A percentile compares a stretch with the other conserved stretches of the same genome.
These are phyloP conservation scores for Caenorhabditis sp. DNA, from an alignment of 2,888 invertebrate species.

Conservation along the genomic window DNA sequence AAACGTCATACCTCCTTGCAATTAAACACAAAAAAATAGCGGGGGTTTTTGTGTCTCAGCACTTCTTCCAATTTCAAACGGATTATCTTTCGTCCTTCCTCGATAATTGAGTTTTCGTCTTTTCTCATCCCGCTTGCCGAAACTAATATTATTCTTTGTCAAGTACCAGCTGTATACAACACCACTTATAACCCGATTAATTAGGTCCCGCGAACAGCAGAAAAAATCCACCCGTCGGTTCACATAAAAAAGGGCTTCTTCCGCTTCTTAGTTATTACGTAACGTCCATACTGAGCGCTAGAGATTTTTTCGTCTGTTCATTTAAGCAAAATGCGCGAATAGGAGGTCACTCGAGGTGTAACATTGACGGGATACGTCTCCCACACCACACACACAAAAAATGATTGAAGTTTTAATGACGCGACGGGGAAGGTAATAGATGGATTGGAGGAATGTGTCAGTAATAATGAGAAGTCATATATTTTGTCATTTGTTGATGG, in stretches of 20 bases:
- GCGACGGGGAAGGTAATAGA: neutral
- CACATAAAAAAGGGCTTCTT: neutral
- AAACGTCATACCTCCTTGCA: no score
- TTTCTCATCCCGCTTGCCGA: neutral
- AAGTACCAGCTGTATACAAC: slow-evolving; percentile 3
- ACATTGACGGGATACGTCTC: neutral
- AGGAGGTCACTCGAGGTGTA: neutral
- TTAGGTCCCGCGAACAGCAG: neutral
- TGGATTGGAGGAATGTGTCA: neutral
- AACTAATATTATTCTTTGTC: slow-evolving; percentile 8
- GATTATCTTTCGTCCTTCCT: neutral
- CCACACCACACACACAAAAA: neutral
- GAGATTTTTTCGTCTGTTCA: neutral
- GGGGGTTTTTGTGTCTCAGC: neutral
- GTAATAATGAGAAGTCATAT: neutral
- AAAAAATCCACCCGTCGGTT: neutral
- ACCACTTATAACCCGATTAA: slow-evolving; percentile 1
- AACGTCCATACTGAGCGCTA: neutral
- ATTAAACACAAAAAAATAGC: no score
- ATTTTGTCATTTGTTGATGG: slow-evolving; percentile 1
- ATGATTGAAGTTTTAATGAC: slow-evolving; percentile 1
- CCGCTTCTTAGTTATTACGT: neutral
- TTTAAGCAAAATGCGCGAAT: neutral
- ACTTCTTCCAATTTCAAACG: neutral
- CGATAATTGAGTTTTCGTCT: neutral